A percentile compares a stretch with the other conserved stretches of the same genome.
Evolutionary conservation across 2,797 vertebrate species (phyloP).

Genomic region (Schizopygopsis malacanthus): DNA sequence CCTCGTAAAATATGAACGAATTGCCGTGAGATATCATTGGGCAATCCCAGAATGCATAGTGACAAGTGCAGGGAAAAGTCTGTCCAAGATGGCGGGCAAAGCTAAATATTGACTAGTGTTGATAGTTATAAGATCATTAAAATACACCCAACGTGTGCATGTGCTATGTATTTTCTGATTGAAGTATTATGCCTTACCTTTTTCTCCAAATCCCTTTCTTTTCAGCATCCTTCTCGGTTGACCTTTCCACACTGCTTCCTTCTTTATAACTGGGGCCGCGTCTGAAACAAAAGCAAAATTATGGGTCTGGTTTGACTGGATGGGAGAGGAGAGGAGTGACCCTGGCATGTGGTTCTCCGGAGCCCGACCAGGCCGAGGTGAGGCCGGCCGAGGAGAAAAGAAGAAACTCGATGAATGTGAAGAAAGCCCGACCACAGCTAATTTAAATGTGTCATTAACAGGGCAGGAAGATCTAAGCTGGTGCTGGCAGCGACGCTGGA

Average conservation of each 20-base stretch:
- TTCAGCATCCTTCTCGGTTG: conserved; percentile 65
- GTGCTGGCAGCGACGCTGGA: conserved; percentile 61
- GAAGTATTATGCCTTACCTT: conserved; percentile 27
- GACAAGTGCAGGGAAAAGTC: not conserved
- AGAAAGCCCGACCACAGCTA: conserved; percentile 79
- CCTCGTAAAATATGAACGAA: too few relatives aligned
- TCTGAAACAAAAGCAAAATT: conserved; percentile 88
- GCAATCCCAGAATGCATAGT: not conserved
- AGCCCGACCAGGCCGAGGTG: conserved; percentile 79
- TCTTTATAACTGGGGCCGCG: conserved; percentile 83
- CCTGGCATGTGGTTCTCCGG: conserved; percentile 80
- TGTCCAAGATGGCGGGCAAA: not conserved
- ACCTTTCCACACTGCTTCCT: conserved; percentile 77
- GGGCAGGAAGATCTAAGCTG: conserved; percentile 72
- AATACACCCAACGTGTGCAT: not conserved
- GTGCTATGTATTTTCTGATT: not conserved
- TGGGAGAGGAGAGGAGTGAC: conserved; percentile 78
- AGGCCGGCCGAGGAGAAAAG: conserved; percentile 80
- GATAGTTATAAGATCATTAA: not conserved
- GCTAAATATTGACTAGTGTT: not conserved
- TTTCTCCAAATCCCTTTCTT: conserved; percentile 41
- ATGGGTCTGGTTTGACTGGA: conserved; percentile 84
- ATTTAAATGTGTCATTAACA: conserved; percentile 81
- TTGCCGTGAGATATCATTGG: too few relatives aligned
- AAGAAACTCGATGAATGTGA: conserved; percentile 82